These are phyloP conservation scores for Conopomorpha cramerella DNA, from an alignment of 1,140 invertebrate species.

Conservation along the genomic window DNA sequence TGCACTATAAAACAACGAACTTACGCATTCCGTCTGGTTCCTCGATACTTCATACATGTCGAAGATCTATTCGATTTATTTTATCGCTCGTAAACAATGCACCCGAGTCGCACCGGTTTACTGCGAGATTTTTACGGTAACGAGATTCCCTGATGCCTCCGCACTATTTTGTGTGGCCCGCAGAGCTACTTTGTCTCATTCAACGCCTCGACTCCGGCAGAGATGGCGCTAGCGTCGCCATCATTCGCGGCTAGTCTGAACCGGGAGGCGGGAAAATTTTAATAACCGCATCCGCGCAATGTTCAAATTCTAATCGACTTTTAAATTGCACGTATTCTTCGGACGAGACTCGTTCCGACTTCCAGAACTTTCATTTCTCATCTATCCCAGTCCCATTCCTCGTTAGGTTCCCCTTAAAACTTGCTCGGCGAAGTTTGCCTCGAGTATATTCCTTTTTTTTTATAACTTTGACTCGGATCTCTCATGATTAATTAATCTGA, in stretches of 20 bases:
- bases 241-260: too few relatives aligned
- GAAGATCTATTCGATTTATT: constrained; percentile 38
- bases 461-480: constrained; percentile 40
- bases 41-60: not conserved
- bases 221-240: too few relatives aligned
- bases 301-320: constrained; percentile 57
- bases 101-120: too few relatives aligned
- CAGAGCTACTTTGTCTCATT: too few relatives aligned
- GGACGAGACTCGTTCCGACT: too few relatives aligned
- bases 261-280: too few relatives aligned
- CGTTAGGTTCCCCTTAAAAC: constrained; percentile 57
- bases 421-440: constrained; percentile 29
- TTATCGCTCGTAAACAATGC: constrained; percentile 51
- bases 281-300: constrained; percentile 36
- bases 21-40: not conserved
- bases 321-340: constrained; percentile 57
- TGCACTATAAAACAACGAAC: too few relatives aligned
- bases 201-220: too few relatives aligned
- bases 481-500: constrained; percentile 57
- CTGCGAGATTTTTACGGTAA: too few relatives aligned
- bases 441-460: constrained; percentile 57
- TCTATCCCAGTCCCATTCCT: constrained; percentile 42
- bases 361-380: constrained; percentile 46
- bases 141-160: too few relatives aligned
- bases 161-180: too few relatives aligned